A percentile compares a stretch with the other conserved stretches of the same genome.
These are phyloP conservation scores for Cichlasoma orientale DNA, from an alignment of 2,797 vertebrate species.

Conservation along the genomic window DNA sequence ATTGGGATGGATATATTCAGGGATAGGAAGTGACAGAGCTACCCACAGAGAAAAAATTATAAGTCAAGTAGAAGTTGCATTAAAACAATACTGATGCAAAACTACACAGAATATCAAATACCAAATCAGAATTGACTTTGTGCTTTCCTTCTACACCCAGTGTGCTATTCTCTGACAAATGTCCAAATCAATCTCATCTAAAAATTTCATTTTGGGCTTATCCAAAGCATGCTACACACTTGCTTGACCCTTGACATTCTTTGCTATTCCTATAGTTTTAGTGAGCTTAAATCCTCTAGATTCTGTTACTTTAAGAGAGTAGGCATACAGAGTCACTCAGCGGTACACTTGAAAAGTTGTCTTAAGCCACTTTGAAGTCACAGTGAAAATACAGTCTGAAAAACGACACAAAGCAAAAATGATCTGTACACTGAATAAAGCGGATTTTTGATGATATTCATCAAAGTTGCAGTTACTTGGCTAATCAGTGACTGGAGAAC, in stretches of 20 bases:
- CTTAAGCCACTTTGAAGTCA: constrained; percentile 19
- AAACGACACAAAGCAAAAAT: constrained; percentile 3
- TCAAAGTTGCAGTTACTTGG: not conserved
- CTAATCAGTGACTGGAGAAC: not conserved
- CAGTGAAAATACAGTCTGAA: constrained; percentile 17
- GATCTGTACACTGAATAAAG: not conserved
- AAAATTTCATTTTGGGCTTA: no score
- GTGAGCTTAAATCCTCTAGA: not conserved
- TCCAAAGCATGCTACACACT: not conserved
- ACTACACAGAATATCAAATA: not conserved
- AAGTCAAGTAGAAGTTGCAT: not conserved
- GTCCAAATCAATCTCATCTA: no score
- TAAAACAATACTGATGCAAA: not conserved
- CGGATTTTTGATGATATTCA: not conserved
- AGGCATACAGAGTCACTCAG: not conserved
- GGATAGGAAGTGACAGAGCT: constrained; percentile 11
- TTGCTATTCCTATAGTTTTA: not conserved
- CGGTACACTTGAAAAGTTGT: constrained; percentile 9
- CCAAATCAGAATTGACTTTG: not conserved
- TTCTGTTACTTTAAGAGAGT: not conserved
- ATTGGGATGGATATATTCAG: constrained; percentile 33
- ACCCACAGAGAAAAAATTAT: not conserved
- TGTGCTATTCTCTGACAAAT: not conserved
- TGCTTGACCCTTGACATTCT: not conserved
- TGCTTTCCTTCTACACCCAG: not conserved